Evolutionary conservation across 1,140 invertebrate species (phyloP).

Genomic region (Fopius arisanus): DNA sequence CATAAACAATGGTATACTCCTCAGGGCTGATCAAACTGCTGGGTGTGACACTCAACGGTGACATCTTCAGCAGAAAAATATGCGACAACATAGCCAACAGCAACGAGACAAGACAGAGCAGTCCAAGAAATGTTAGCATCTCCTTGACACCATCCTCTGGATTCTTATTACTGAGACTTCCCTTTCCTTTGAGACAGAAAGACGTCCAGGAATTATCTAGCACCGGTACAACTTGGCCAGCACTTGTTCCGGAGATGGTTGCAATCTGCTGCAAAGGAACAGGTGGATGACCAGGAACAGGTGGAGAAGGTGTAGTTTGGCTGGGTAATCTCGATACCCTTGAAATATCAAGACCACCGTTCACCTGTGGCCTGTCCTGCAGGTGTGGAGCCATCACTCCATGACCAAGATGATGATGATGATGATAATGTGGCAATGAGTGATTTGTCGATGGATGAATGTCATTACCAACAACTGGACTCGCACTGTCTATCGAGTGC

Average conservation of each 20-base stretch:
- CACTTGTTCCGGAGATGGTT: conserved; percentile 5
- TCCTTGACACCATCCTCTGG: conserved; percentile 75
- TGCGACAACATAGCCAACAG: conserved; percentile 83
- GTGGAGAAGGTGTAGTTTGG: conserved; percentile 57
- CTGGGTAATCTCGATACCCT: conserved; percentile 58
- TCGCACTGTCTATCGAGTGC: conserved; percentile 74
- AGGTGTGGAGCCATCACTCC: conserved; percentile 31
- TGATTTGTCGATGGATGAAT: conserved; percentile 34
- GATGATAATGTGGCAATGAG: conserved; percentile 18
- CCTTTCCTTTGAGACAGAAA: conserved; percentile 51
- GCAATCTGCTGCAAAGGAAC: not conserved
- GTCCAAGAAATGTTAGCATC: conserved; percentile 83
- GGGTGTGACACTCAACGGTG: conserved; percentile 69
- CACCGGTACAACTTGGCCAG: conserved; percentile 25
- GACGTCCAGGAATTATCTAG: conserved; percentile 66
- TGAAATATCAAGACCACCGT: conserved; percentile 67
- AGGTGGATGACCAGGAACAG: conserved; percentile 37
- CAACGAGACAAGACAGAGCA: conserved; percentile 85
- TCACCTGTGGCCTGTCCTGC: conserved; percentile 54
- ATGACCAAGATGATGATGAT: conserved; percentile 33
- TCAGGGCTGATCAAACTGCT: conserved; percentile 71
- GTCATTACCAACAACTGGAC: conserved; percentile 43
- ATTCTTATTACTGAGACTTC: conserved; percentile 50
- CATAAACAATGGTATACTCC: conserved; percentile 87
- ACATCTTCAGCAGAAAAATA: conserved; percentile 86